phyloP scores from a whole-genome alignment of 2,888 invertebrate species.

The Thymelicus acteon region DNA sequence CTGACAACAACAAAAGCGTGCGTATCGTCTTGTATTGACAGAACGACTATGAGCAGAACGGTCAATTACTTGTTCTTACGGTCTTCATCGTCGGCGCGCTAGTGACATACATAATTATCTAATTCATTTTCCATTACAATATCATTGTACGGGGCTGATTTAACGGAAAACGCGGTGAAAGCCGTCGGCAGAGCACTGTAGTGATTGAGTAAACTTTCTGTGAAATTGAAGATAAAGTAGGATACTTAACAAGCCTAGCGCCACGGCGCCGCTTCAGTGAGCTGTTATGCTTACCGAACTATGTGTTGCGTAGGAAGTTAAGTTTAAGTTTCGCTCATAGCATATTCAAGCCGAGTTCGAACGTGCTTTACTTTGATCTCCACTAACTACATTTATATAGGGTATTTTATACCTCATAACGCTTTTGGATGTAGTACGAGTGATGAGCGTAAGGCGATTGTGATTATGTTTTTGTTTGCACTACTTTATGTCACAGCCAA shows the following conservation, averaged over 20 bases:
- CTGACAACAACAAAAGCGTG: no score
- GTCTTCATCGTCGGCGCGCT: no score
- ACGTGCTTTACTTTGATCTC: conserved; percentile 34
- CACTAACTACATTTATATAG: conserved; percentile 34
- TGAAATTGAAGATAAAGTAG: not conserved
- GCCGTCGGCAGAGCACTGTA: no score
- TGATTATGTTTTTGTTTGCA: not conserved
- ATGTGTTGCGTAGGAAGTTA: conserved; percentile 10
- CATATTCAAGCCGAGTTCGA: conserved; percentile 28
- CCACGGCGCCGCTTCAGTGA: not conserved
- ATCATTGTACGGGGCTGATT: no score
- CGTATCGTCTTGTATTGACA: no score
- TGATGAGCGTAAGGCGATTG: not conserved
- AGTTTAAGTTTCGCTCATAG: conserved; percentile 33
- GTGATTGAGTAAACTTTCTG: not conserved
- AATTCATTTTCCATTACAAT: no score
- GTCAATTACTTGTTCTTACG: no score
- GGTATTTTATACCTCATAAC: conserved; percentile 35
- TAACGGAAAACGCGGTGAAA: no score
- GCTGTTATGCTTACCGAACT: conserved; percentile 1
- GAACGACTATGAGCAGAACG: no score
- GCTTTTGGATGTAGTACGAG: conserved; percentile 11
- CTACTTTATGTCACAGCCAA: no score
- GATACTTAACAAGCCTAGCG: not conserved
- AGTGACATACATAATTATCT: no score